Base-by-base conservation (phyloP, 2,113 vertebrate genomes). In the Lepisosteus osseus region DNA sequence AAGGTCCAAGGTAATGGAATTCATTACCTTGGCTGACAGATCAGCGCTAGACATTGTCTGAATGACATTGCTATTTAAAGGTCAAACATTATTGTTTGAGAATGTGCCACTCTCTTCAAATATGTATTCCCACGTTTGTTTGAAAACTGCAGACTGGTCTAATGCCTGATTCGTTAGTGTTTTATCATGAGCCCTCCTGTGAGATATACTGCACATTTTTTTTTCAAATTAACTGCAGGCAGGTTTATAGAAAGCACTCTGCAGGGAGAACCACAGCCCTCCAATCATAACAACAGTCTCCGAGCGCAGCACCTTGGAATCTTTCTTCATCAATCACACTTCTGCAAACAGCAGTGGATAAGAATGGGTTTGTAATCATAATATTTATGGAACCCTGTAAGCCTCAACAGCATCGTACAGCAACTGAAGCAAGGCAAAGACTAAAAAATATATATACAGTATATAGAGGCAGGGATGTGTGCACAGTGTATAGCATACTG, bases 361-460 rank as follows among this genome's bases (percentile, higher is more conserved):
- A 65, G 41, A 65, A 3, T 29, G 17, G 7, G n/a, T 59, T 65
- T 65, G 62, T 29, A 65, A 65, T 65, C 62, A 65, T 65, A 65
- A 65, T 65, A 65, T 65, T 65, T 65, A 65, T 65, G 62, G 41
- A 65, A 65, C 62, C 14, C 59, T 6, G 7, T 64, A 64, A 65
- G 41, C 62, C 62, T 43, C 41, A 29, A 29, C 62, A 43, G 62
- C 2, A 43, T 65, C 62, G 41, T 43, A 65, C 8, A 6, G 29
- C 62, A 65, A 65, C 11, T 65, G 62, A 65, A 65, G 62, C 62
- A 65, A 65, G 2, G 6, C n/a, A 41, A 41, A 43, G 2, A 65
- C 29, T 29, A 64, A 64, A 4, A 64, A 59, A 12, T 4, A 29
- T 29, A 29, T 29, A 29, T 29, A 12, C 13, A 64, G 9, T 17